Conservation (phyloP, 2,888 invertebrate genomes). For the Drosophila diplacantha region DNA sequence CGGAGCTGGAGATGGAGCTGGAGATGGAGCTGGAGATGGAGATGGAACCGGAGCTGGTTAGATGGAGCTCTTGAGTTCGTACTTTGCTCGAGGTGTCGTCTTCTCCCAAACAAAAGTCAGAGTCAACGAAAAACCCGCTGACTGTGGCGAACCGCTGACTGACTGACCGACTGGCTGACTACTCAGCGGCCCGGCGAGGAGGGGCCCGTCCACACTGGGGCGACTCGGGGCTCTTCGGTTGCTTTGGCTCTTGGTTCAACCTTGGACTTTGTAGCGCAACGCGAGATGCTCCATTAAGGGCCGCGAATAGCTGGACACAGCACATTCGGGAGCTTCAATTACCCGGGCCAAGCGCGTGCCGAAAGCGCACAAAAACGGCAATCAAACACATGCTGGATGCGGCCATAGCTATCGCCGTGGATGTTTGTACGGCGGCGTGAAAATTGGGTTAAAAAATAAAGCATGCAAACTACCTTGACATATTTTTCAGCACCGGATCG, state of each 20-base stretch:
- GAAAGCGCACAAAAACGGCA: slow-evolving; percentile 16
- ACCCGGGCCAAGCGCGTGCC: slow-evolving; percentile 23
- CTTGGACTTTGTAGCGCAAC: slow-evolving; percentile 41
- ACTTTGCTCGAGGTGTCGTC: slow-evolving; percentile 19
- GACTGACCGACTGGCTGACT: not conserved
- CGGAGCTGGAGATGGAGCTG: too few relatives aligned
- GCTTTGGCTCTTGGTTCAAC: slow-evolving; percentile 21
- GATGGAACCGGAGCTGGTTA: not conserved
- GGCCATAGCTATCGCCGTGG: not conserved
- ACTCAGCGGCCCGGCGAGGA: slow-evolving; percentile 1
- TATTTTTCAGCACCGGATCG: slow-evolving; percentile 41
- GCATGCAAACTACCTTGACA: slow-evolving; percentile 69
- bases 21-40: not conserved
- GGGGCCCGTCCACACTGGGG: slow-evolving; percentile 4
- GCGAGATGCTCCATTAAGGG: slow-evolving; percentile 44
- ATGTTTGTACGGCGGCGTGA: slow-evolving; percentile 23
- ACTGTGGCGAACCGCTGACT: not conserved
- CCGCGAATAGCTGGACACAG: slow-evolving; percentile 17
- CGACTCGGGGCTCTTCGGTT: not conserved
- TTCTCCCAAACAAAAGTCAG: not conserved
- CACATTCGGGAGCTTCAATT: slow-evolving; percentile 32
- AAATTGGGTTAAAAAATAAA: slow-evolving; percentile 70
- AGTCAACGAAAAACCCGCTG: slow-evolving; percentile 17
- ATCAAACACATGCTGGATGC: slow-evolving; percentile 10
- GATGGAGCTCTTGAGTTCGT: not conserved